phyloP scores from a whole-genome alignment of 2,888 invertebrate species.

The Panzeria rudis region DNA sequence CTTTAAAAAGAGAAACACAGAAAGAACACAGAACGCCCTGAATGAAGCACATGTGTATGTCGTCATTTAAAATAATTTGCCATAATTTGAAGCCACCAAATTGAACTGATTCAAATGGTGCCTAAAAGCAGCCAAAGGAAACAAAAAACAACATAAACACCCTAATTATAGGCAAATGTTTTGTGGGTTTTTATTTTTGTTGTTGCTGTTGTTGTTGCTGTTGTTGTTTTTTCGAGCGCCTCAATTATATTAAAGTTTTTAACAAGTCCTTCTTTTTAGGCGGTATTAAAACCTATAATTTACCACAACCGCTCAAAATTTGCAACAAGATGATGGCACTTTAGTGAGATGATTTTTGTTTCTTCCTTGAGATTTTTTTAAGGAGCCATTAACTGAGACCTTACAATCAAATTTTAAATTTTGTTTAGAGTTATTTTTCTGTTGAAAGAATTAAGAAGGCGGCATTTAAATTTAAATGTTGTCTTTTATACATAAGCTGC shows the following conservation, averaged over 20 bases:
- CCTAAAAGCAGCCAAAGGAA: constrained; percentile 68
- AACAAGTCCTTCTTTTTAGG: constrained; percentile 61
- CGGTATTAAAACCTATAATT: constrained; percentile 67
- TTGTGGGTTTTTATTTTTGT: constrained; percentile 37
- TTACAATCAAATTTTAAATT: not conserved
- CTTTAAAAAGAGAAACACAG: not conserved
- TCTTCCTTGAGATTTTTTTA: not conserved
- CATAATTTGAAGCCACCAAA: constrained; percentile 79
- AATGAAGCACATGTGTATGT: constrained; percentile 72
- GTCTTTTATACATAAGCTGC: not conserved
- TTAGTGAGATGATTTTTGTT: constrained; percentile 36
- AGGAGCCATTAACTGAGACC: constrained; percentile 10
- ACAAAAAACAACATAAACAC: constrained; percentile 37
- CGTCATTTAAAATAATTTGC: constrained; percentile 83
- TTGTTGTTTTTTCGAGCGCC: constrained; percentile 47
- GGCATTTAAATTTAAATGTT: not conserved
- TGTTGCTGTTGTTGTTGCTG: not conserved
- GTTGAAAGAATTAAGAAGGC: not conserved
- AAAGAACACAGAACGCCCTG: not conserved
- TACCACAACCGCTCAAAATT: constrained; percentile 58
- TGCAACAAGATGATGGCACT: constrained; percentile 58
- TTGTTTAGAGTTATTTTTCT: not conserved
- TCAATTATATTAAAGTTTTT: constrained; percentile 58
- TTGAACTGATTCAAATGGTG: constrained; percentile 73
- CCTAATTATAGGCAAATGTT: constrained; percentile 71